Evolutionary conservation across 2,888 invertebrate species (phyloP), one percentile per base, ranked within the genome.

Genomic region (Adela reaumurella): DNA sequence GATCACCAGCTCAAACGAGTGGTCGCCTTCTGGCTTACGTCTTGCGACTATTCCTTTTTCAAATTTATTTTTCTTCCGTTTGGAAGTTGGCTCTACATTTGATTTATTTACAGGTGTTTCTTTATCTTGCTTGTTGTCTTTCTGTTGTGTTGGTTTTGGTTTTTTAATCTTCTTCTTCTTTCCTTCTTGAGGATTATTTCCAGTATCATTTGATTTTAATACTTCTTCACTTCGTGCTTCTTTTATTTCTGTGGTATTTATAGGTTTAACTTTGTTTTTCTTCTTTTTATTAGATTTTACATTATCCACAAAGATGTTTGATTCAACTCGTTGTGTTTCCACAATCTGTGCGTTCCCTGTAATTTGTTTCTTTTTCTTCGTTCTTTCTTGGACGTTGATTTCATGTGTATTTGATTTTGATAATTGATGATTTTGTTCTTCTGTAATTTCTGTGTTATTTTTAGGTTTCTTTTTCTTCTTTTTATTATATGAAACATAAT

Each of bases 1-100:
- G 17, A 88, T 81, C 28, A 81, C 76, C 35, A 87, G 69, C 61
- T 80, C 81, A 50, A 80, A 74, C 48, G 65, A 62, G 10, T 63
- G 62, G 46, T 82, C 78, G 58, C 62, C 67, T 19, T 73, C 59
- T 55, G 67, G 77, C 61, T 81, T 84, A 62, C 67, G 73, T 29
- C 70, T 66, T 48, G 62, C 64, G 55, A 69, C 69, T 61, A 65
- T 67, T 51, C 69, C 64, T 49, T 67, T 60, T 11, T 62, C 52
- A 6, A 58, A 14, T 47, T 62, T 66, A 50, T 61, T 62, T 3
- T 51, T 51, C 42, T 53, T 51, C 43, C 43, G 49, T 45, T 53
- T 51, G 11, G 47, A 45, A 29, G 19, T n/a, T n/a, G 50, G 18
- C 41, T 49, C 45, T 35, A 8, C 16, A n/a, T 1, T 18, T 51